Percentiles rank a stretch among this genome's conserved stretches.
phyloP scores from a whole-genome alignment of 2,113 vertebrate species.

The Hippoglossus stenolepis region DNA sequence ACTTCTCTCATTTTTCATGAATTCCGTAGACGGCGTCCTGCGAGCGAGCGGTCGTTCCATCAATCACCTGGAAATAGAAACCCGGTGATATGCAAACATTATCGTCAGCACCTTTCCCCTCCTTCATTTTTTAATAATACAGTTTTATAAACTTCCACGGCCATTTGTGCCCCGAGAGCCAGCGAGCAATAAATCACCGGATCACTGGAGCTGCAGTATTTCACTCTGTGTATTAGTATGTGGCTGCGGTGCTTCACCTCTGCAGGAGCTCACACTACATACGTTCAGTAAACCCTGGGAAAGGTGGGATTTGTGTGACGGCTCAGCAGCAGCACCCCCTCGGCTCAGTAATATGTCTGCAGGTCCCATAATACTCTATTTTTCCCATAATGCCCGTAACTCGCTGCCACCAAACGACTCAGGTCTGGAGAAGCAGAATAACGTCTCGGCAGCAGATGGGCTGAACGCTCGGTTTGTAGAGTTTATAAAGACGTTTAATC shows the following conservation, averaged over 20 bases:
- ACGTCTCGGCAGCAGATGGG: slow-evolving; percentile 28
- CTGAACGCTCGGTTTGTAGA: not conserved
- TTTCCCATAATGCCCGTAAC: slow-evolving; percentile 41
- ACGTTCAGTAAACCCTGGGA: too few species aligned
- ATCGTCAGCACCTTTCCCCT: not conserved
- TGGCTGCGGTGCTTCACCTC: too few species aligned
- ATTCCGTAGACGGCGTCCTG: not conserved
- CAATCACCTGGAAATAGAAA: not conserved
- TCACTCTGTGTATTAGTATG: too few species aligned
- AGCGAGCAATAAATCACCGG: not conserved
- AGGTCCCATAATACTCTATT: slow-evolving; percentile 17
- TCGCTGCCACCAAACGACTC: not conserved
- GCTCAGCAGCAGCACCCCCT: too few species aligned
- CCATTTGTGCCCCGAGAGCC: not conserved
- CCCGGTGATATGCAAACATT: not conserved
- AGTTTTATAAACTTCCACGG: slow-evolving; percentile 29
- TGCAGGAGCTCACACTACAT: too few species aligned
- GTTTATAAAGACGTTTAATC: slow-evolving; percentile 45
- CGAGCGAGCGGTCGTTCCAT: not conserved
- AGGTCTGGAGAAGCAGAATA: slow-evolving; percentile 37
- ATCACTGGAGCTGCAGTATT: not conserved
- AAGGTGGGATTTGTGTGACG: too few species aligned
- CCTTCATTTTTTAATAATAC: not conserved
- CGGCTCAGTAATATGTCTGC: slow-evolving; percentile 23
- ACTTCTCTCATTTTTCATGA: slow-evolving; percentile 1